Percentiles rank a stretch among this genome's conserved stretches.
These are phyloP conservation scores for Ptychadena robeensis DNA, from an alignment of 2,797 vertebrate genomes.

Conservation along the genomic window DNA sequence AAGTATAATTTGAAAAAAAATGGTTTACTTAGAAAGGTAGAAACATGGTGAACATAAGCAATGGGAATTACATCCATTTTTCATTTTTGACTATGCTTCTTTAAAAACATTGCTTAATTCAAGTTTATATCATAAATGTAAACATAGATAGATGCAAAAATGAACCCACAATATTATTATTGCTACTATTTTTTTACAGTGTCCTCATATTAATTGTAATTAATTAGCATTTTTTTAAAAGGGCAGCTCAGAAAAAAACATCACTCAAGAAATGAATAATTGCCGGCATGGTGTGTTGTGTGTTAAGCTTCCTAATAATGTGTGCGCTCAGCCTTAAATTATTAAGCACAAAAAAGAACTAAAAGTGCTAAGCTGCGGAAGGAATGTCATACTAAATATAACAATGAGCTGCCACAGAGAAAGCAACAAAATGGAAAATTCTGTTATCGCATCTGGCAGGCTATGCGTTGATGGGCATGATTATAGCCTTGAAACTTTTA, in stretches of 20 bases:
- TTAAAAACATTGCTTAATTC: not conserved
- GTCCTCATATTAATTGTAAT: slow-evolving; percentile 49
- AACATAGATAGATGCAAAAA: too few species aligned
- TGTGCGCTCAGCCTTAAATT: slow-evolving; percentile 58
- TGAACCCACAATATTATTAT: too few species aligned
- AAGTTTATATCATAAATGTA: not conserved
- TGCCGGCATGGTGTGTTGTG: slow-evolving; percentile 36
- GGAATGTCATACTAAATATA: slow-evolving; percentile 55
- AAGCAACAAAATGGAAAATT: slow-evolving; percentile 54
- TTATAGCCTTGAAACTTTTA: slow-evolving; percentile 25
- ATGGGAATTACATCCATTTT: not conserved
- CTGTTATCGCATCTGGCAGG: slow-evolving; percentile 39
- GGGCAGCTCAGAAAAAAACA: slow-evolving; percentile 58
- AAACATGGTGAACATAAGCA: not conserved
- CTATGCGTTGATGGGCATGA: slow-evolving; percentile 12
- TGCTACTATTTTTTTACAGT: not conserved
- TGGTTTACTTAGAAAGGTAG: not conserved
- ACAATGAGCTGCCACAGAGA: slow-evolving; percentile 48
- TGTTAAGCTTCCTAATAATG: slow-evolving; percentile 62
- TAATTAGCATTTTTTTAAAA: slow-evolving; percentile 43
- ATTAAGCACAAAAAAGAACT: slow-evolving; percentile 60
- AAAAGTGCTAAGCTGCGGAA: slow-evolving; percentile 49
- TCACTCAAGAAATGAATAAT: slow-evolving; percentile 49
- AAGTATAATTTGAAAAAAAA: too few species aligned
- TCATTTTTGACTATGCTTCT: not conserved